Conservation (phyloP, 2,797 vertebrate genomes). For the Hoplostethus mediterraneus region DNA sequence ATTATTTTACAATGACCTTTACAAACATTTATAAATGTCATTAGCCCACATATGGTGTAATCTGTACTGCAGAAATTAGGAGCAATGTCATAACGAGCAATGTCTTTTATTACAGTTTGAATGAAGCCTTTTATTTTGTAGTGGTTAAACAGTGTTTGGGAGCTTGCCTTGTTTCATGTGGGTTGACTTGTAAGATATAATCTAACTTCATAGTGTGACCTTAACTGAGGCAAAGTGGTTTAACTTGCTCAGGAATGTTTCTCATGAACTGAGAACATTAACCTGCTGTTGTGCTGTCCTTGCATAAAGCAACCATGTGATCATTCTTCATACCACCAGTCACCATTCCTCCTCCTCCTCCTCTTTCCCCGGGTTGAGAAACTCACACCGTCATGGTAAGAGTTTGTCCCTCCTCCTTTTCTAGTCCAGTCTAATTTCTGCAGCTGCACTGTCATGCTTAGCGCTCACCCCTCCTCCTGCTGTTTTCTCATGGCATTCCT, state of each 20-base stretch:
- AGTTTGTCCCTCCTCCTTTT: slow-evolving; percentile 35
- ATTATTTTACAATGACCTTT: too few species aligned
- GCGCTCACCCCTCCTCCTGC: slow-evolving; percentile 29
- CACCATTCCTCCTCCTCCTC: slow-evolving; percentile 30
- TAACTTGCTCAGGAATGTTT: neutral
- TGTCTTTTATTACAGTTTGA: too few species aligned
- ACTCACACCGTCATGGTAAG: slow-evolving; percentile 65
- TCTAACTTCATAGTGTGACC: neutral
- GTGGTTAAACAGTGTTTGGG: too few species aligned
- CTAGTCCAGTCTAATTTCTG: slow-evolving; percentile 17
- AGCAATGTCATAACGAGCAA: too few species aligned
- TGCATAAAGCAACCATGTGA: slow-evolving; percentile 18
- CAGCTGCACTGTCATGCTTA: slow-evolving; percentile 66
- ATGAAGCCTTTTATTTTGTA: too few species aligned
- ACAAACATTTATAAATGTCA: too few species aligned
- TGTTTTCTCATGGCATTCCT: slow-evolving; percentile 26
- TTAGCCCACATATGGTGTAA: too few species aligned
- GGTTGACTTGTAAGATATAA: neutral
- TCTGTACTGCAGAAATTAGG: too few species aligned
- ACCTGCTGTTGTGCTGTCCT: neutral
- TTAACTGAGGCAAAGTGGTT: neutral
- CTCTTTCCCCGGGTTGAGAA: neutral
- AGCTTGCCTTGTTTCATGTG: too few species aligned
- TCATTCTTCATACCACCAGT: slow-evolving; percentile 25
- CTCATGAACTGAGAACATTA: neutral